Base-by-base conservation (phyloP, 2,888 invertebrate genomes). In the Drosophila longiperda region DNA sequence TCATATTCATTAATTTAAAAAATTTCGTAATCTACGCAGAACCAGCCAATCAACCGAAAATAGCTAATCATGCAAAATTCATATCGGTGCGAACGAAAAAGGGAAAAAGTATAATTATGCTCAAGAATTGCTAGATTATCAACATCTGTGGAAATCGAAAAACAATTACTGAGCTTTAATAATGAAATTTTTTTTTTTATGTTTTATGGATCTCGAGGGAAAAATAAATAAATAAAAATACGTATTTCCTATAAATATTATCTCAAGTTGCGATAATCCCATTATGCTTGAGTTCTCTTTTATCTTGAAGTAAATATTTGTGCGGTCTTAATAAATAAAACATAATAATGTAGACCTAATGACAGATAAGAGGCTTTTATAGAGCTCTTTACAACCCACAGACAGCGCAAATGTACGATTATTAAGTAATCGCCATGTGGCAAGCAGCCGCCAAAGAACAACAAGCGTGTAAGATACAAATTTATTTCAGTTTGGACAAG, bases 51-150 rank as follows among this genome's bases (percentile, higher is more conserved):
- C 20, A 54, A 57, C 33, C 33, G 53, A 57, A 72, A 83, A 77
- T 49, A 75, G 89, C 89, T 75, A 86, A 83, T 77, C 83, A 73
- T 83, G 78, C 78, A 45, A 57, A 65, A 69, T 74, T 74, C 68
- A 45, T 64, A 64, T 67, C 61, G 58, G 32, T 11, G 3, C 26
- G 20, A 32, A 20, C 5, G 1, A 32, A 32, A 29, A 26, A 7
- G 6, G 15, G 6, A 58, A 17, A 12, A 8, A 4, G 20, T 33
- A 17, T 33, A 52, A n/a, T 45, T 52, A 15, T 38, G 33, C 5
- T 59, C 33, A 11, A 33, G 42, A 32, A 49, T 53, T 29, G 33
- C 26, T n/a, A 17, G 50, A 64, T 70, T 78, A 80, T 78, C 80
- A 75, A 62, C 26, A 68, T n/a, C 42, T 45, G 34, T n/a, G 23